Conservation (phyloP, 2,888 invertebrate species). For the Oithona nana region DNA sequence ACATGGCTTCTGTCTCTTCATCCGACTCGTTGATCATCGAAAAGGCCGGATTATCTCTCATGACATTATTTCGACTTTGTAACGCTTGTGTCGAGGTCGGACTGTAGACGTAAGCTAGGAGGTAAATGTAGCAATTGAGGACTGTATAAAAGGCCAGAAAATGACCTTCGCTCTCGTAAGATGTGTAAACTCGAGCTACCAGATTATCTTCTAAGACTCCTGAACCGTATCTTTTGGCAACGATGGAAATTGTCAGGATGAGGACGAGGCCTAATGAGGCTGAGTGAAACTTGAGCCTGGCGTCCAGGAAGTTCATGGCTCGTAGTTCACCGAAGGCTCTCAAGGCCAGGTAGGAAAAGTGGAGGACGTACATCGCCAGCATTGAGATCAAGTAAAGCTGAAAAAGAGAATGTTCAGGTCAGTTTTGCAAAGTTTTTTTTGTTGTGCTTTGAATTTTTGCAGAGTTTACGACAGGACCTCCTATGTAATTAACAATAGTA, state of each 20-base stretch:
- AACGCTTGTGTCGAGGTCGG: conserved; percentile 33
- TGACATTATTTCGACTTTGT: conserved; percentile 44
- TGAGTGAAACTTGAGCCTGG: conserved; percentile 74
- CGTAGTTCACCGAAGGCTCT: conserved; percentile 82
- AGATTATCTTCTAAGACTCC: conserved; percentile 83
- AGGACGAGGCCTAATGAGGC: conserved; percentile 61
- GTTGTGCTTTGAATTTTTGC: too few relatives aligned
- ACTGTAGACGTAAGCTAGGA: conserved; percentile 83
- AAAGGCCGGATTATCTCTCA: conserved; percentile 91
- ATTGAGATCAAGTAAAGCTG: conserved; percentile 70
- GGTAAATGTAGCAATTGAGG: conserved; percentile 78
- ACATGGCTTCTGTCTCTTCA: conserved; percentile 47
- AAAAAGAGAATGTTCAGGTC: too few relatives aligned
- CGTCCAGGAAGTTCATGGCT: conserved; percentile 84
- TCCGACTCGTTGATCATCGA: conserved; percentile 98
- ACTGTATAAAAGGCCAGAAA: conserved; percentile 89
- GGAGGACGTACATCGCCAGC: conserved; percentile 62
- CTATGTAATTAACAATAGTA: too few relatives aligned
- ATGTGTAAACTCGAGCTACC: conserved; percentile 65
- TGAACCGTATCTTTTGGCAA: conserved; percentile 63
- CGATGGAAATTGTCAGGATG: conserved; percentile 50
- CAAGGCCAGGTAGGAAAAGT: conserved; percentile 59
- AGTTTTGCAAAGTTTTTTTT: too few relatives aligned
- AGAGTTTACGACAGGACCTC: too few relatives aligned
- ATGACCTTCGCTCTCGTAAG: conserved; percentile 75